A percentile compares a stretch with the other conserved stretches of the same genome.
phyloP scores from a whole-genome alignment of 2,113 vertebrate genomes.

The Rhodinocichla rosea region DNA sequence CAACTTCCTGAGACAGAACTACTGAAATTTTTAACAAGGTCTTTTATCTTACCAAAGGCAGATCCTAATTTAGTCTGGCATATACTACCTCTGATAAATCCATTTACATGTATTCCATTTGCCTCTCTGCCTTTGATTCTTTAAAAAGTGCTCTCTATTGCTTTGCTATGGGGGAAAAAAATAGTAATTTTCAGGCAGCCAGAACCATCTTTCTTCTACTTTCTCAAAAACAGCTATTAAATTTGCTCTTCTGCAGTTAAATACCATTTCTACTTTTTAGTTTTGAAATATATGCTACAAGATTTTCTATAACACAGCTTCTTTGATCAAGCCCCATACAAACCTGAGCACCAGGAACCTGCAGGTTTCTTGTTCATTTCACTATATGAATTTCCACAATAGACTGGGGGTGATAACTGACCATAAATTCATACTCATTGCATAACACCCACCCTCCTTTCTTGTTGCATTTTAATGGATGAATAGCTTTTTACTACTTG shows the following conservation, averaged over 20 bases:
- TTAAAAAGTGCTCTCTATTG: neutral
- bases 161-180: neutral
- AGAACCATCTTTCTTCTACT: neutral
- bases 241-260: neutral
- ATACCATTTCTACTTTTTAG: neutral
- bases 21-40: constrained; percentile 19
- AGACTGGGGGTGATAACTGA: neutral
- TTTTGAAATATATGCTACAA: neutral
- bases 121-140: neutral
- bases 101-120: neutral
- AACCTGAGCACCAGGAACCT: neutral
- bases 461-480: neutral
- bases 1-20: neutral
- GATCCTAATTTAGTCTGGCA: neutral
- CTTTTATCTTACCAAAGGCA: constrained; percentile 10
- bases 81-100: neutral
- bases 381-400: neutral
- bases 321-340: neutral
- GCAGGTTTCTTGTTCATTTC: neutral
- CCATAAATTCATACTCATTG: neutral
- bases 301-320: neutral
- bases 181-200: neutral
- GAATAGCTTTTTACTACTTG: neutral
- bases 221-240: neutral
- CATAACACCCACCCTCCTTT: neutral